phyloP scores from a whole-genome alignment of 2,113 vertebrate species.

The Herpailurus yagouaroundi region DNA sequence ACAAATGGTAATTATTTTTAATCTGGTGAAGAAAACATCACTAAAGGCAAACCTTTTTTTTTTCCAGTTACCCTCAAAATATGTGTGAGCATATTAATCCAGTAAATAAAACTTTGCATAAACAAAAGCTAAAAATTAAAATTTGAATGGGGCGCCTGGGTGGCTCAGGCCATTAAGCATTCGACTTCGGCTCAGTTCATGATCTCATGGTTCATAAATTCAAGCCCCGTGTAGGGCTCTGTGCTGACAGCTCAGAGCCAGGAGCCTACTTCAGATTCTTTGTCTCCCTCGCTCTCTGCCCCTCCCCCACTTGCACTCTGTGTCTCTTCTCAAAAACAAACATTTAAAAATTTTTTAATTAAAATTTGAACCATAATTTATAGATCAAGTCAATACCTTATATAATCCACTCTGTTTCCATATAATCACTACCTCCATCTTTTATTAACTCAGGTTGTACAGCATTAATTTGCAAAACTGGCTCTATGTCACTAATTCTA shows the following conservation, averaged over 20 bases:
- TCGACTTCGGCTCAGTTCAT: no score
- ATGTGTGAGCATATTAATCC: not conserved
- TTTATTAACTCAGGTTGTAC: constrained; percentile 24
- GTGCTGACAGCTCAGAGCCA: no score
- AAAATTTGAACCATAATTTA: not conserved
- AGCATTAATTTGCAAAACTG: constrained; percentile 15
- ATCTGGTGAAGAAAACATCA: not conserved
- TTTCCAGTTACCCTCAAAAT: not conserved
- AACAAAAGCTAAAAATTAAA: constrained; percentile 5
- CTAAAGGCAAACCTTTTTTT: not conserved
- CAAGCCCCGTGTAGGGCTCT: no score
- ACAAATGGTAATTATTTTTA: not conserved
- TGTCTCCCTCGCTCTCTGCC: no score
- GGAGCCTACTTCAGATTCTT: no score
- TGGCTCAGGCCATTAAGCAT: no score
- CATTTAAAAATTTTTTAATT: not conserved
- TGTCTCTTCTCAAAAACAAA: no score
- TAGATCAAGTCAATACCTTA: not conserved
- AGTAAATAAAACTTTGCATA: not conserved
- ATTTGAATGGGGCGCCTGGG: not conserved
- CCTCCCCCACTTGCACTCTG: no score
- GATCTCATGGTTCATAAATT: no score
- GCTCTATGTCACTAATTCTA: not conserved
- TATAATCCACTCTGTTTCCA: not conserved
- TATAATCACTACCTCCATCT: not conserved